phyloP scores from a whole-genome alignment of 2,113 vertebrate species.

The Dasyornis broadbenti region DNA sequence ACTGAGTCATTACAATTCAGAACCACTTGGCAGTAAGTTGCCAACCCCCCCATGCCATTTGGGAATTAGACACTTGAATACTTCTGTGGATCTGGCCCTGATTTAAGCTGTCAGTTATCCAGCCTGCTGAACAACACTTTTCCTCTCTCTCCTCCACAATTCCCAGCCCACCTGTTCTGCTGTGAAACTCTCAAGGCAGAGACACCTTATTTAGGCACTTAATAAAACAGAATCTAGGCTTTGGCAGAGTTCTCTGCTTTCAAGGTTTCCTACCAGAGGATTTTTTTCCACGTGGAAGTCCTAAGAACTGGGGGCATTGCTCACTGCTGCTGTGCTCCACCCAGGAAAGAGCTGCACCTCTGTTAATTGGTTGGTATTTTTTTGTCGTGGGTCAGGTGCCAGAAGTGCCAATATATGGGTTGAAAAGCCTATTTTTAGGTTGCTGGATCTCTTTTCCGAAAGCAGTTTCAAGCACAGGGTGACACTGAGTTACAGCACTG shows the following conservation, averaged over 20 bases:
- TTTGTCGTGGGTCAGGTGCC: neutral
- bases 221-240: neutral
- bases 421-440: neutral
- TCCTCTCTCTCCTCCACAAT: neutral
- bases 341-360: neutral
- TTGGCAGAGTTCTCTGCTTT: neutral
- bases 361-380: fast-evolving
- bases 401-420: neutral
- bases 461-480: neutral
- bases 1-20: neutral
- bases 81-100: neutral
- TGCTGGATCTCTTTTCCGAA: neutral
- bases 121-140: neutral
- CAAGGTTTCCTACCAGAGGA: neutral
- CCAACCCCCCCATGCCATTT: neutral
- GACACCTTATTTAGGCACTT: neutral
- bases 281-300: neutral
- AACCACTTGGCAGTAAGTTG: neutral
- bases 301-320: neutral
- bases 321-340: neutral
- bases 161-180: neutral
- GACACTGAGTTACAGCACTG: neutral
- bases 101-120: neutral
- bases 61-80: neutral
- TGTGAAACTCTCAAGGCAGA: neutral